Evolutionary conservation across 1,140 invertebrate genomes (phyloP), one percentile per base, ranked within the genome.

Genomic region (Danaus melanippus): DNA sequence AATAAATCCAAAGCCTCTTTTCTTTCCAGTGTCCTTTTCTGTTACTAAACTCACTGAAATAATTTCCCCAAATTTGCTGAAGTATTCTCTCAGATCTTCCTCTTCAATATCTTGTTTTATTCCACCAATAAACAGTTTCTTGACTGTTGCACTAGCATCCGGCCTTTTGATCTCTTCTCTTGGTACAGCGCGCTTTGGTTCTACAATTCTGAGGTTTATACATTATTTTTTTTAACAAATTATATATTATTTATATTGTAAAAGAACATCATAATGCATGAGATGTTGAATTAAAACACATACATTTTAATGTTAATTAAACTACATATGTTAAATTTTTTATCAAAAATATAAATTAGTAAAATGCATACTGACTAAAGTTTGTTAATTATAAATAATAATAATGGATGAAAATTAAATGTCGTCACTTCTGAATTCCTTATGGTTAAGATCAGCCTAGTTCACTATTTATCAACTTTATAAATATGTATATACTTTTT

Each of bases 141-240:
- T 98, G 0, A 98, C 96, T 0, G 97, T 96, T 10, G 96, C 93
- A 57, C 97, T 96, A 12, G 95, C 92, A 86, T 98, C 97, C 2
- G 94, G 95, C 66, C 92, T 90, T 42, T 93, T 94, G 69, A 96
- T 96, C 81, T 98, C 96, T 86, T 96, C 91, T 71, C 97, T 91
- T 1, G 98, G 98, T 41, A 99, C 95, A 10, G 98, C 98, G 64
- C 98, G 88, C 79, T 99, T 99, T 0, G 98, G 95, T 85, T 99
- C 98, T 2, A 99, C 97, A 50, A 96, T 93, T 69, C 97, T 90
- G 60, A 15, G 3, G 3, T 15, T 15, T 15, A 3, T 15, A 15
- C 3, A 15, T 15, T 15, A 15, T 15, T 1, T 15, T 15, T 15
- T 15, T 15, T n/a, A n/a, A 15, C 15, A 15, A 15, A 15, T 15